A percentile compares a stretch with the other conserved stretches of the same genome.
These are phyloP conservation scores for Eleginops maclovinus DNA, from an alignment of 2,113 vertebrate genomes.

Conservation along the genomic window DNA sequence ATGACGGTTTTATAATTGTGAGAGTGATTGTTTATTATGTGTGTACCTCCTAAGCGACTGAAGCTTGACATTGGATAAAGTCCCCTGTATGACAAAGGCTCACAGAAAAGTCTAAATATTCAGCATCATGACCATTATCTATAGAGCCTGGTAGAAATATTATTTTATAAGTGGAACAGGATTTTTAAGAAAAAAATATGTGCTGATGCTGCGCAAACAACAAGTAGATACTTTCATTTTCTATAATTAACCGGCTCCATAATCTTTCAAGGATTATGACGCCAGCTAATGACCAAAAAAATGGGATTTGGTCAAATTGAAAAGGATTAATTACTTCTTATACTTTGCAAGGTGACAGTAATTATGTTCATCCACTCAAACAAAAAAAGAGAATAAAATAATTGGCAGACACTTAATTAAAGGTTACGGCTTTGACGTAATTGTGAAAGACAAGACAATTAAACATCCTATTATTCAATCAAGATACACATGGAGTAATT, in stretches of 20 bases:
- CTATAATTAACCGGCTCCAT: conserved; percentile 64
- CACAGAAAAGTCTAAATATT: background rate
- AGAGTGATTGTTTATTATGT: too few relatives aligned
- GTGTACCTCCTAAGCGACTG: too few relatives aligned
- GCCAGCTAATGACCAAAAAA: conserved; percentile 72
- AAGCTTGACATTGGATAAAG: too few relatives aligned
- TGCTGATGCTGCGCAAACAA: conserved; percentile 50
- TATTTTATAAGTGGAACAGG: background rate
- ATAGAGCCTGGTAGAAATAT: background rate
- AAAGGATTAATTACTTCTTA: conserved; percentile 79
- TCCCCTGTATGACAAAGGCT: background rate
- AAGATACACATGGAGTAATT: conserved; percentile 74
- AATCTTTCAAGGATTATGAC: conserved; percentile 74
- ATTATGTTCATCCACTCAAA: conserved; percentile 79
- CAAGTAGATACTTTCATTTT: conserved; percentile 45
- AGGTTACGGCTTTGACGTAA: conserved; percentile 80
- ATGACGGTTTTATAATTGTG: too few relatives aligned
- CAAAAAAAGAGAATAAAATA: conserved; percentile 75
- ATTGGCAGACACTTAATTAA: conserved; percentile 82
- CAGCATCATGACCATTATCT: background rate
- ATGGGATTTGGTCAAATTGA: conserved; percentile 74
- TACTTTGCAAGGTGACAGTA: conserved; percentile 78
- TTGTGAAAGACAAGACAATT: conserved; percentile 85
- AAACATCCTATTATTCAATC: conserved; percentile 82
- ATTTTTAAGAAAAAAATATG: background rate